Evolutionary conservation across 2,113 vertebrate genomes (phyloP), one percentile per base, ranked within the genome.

Genomic region (Pardalotus punctatus): DNA sequence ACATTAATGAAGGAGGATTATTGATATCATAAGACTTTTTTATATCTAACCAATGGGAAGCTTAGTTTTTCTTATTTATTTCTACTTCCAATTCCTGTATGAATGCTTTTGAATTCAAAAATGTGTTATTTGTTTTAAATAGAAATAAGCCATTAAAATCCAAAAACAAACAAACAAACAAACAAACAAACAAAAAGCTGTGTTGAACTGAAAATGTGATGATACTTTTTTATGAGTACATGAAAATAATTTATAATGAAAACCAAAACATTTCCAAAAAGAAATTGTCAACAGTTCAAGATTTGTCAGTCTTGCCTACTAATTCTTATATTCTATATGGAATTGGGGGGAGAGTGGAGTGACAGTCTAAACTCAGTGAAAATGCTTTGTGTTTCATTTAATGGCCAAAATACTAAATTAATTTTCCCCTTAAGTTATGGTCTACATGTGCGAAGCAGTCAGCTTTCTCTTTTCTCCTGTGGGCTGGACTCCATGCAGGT

Each of bases 321-420:
- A 38, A 81, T n/a, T 43, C 9, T 40, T 62, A 33, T 31, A 27
- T 51, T 38, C 19, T 51, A 1, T 40, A 7, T 25, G 15, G 20
- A 62, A 25, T 0, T 40, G 5, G 3, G 3, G 3, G 5, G 12
- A 53, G 25, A 36, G 23, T 14, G 20, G 23, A 67, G 24, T 29
- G 31, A 19, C 19, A 51, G 22, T 64, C 14, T 70, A 23, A 76
- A 28, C 7, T 45, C 20, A 6, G 3, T 40, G 23, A 27, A 48
- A 71, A 51, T 76, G 2, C 6, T 60, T 85, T 64, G 5, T 60
- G 3, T 47, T 53, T 84, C 66, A 29, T 64, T 43, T 38, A 56
- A 45, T 43, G 40, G 66, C 18, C n/a, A 57, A 54, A 76, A 53
- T 71, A 48, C 3, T 15, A 65, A 25, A 69, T 11, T 13, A 71